Base-by-base conservation (phyloP, 2,797 vertebrate genomes). In the Macrochelys suwanniensis region DNA sequence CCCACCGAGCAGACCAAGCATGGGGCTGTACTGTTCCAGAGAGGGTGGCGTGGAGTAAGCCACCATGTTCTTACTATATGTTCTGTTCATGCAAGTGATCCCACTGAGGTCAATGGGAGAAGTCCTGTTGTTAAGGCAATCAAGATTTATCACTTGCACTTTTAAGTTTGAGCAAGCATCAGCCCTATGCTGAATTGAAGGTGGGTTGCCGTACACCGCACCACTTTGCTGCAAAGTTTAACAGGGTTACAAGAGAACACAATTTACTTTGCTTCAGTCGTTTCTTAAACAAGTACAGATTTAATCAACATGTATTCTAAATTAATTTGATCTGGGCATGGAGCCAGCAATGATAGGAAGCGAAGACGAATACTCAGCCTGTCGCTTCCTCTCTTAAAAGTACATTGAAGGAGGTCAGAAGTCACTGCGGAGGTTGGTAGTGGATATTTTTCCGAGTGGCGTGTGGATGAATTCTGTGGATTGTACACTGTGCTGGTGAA, bases 321-420 rank as follows among this genome's bases (percentile, higher is more conserved):
- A 95, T 95, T 78, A 94, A 95, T 96, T 94, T 92, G 89, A 86
- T 92, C 86, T 2, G 50, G 96, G 97, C 94, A 0, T 59, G 37
- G 65, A 93, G 97, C 97, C 97, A 97, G 95, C 0, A 4, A 12
- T 37, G 87, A 49, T 91, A 94, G 95, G 84, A 95, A 85, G 91
- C 65, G 80, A 51, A 74, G 94, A 90, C 49, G 81, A 96, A 88
- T 85, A 94, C 89, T 90, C 90, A 80, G 95, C 49, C 87, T 87
- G 54, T 77, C 0, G 1, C 49, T 83, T 85, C 56, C 59, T 93
- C 45, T 83, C 56, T 51, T 0, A 2, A 50, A 82, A 74, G 82
- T 47, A 81, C 82, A 12, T 89, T 92, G 91, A 61, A 37, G 76
- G 94, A 86, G 82, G 42, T 87, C 92, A 50, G 77, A 80, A 88